Evolutionary conservation across 1,140 invertebrate genomes (phyloP), one percentile per base, ranked within the genome.

Genomic region (Drosophila santomea): DNA sequence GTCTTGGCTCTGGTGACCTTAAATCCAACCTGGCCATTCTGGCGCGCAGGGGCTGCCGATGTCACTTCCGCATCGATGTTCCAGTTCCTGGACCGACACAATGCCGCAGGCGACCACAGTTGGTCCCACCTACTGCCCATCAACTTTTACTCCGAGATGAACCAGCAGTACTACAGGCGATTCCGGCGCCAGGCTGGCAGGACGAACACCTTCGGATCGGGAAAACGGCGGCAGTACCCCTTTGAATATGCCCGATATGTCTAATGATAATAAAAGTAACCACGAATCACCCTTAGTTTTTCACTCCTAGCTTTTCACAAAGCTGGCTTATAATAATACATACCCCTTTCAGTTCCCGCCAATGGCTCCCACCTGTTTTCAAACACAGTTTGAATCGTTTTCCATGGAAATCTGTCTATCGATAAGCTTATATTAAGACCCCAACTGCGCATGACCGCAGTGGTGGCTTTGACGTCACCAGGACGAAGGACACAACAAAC

Each of bases 401-500:
- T 43, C n/a, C 7, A 43, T 15, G 8, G 3, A n/a, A n/a, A 41
- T n/a, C 14, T 7, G 6, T 4, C 32, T 67, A 75, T 78, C 82
- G 78, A 71, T 78, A 48, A 17, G 2, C 36, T 11, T 14, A 52
- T 39, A 15, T 0, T 17, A 2, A 8, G 12, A 23, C 3, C 3
- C n/a, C 3, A 11, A 17, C 8, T 5, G 75, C 83, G 83, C 83
- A 86, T 62, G 72, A 50, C 76, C 25, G 59, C 54, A 63, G 23
- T 43, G 57, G 47, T 45, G 60, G 48, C 44, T 83, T 88, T 88
- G 83, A 88, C 84, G 83, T 88, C 84, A 88, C 64, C 59, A 83
- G 67, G 83, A 69, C 57, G 38, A 82, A 83, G 72, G 84, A 77
- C 72, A 69, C 45, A 73, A 58, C 72, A 76, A 44, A 68, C 45